phyloP scores from a whole-genome alignment of 1,140 invertebrate species.

The Triops cancriformis region DNA sequence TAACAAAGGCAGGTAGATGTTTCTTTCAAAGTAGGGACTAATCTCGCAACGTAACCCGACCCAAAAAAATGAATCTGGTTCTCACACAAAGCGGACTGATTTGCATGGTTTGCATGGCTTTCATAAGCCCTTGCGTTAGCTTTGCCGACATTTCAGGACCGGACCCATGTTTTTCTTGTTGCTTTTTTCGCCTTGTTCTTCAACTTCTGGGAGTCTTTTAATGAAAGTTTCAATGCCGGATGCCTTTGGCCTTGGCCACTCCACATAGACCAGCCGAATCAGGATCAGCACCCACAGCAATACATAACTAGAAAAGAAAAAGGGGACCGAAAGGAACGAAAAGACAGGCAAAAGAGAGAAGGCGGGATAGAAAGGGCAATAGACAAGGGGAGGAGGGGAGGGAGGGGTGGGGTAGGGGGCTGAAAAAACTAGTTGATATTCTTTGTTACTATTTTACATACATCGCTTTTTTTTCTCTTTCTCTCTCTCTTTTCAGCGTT shows the following conservation, averaged over 20 bases:
- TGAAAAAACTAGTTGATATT: conserved; percentile 2
- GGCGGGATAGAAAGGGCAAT: neutral
- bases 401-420: neutral
- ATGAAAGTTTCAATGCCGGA: conserved; percentile 23
- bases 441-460: conserved; percentile 20
- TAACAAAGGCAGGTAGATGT: neutral
- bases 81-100: neutral
- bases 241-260: conserved; percentile 23
- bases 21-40: neutral
- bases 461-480: conserved; percentile 15
- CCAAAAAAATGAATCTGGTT: neutral
- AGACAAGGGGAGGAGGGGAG: no score
- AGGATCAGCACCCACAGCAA: conserved; percentile 9
- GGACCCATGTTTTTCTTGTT: conserved; percentile 4
- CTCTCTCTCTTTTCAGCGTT: neutral
- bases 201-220: conserved; percentile 20
- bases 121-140: neutral
- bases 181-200: conserved; percentile 20
- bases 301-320: conserved; percentile 18
- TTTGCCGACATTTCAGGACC: neutral
- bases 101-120: conserved; percentile 13
- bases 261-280: conserved; percentile 6
- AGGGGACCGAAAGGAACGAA: neutral
- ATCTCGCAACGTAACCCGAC: neutral
- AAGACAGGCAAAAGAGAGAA: neutral